A percentile compares a stretch with the other conserved stretches of the same genome.
Conservation (phyloP, 37 sponge, comb jelly and placozoan species). For the Halichondria panicea region DNA sequence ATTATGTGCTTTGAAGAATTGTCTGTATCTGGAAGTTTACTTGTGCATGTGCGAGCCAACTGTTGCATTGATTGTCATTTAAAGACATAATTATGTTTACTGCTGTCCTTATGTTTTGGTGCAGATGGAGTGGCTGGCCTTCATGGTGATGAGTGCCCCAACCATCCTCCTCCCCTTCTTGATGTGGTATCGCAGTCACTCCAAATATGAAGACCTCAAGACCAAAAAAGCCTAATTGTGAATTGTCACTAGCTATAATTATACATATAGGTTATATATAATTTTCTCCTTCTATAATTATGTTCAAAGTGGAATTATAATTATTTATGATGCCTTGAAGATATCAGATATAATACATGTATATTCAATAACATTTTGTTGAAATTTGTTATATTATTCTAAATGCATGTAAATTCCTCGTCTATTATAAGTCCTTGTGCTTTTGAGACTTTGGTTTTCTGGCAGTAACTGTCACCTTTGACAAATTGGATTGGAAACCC, state of each 20-base stretch:
- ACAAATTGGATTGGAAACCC: conserved; percentile 56
- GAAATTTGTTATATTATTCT: too few species aligned
- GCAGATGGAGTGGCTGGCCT: conserved; percentile 90
- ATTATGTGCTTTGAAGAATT: too few species aligned
- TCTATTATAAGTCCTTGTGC: too few species aligned
- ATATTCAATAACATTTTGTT: too few species aligned
- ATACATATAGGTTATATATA: too few species aligned
- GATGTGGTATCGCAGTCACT: conserved; percentile 80
- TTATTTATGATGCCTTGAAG: too few species aligned
- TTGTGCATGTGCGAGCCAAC: background rate
- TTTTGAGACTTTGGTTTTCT: conserved; percentile 7
- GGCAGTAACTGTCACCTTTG: conserved; percentile 4
- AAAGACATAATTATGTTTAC: background rate
- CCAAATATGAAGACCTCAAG: conserved; percentile 74
- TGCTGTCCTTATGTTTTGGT: background rate
- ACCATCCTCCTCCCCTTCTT: conserved; percentile 85
- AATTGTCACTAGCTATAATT: too few species aligned
- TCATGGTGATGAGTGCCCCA: conserved; percentile 76
- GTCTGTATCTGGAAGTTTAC: background rate
- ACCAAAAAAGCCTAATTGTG: conserved; percentile 39
- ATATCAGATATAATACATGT: too few species aligned
- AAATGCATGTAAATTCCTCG: too few species aligned
- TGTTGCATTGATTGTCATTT: background rate
- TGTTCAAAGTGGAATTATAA: too few species aligned
- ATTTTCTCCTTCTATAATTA: too few species aligned